Percentiles rank a stretch among this genome's conserved stretches.
phyloP scores from a whole-genome alignment of 2,113 vertebrate genomes.

The Poeciliopsis occidentalis region DNA sequence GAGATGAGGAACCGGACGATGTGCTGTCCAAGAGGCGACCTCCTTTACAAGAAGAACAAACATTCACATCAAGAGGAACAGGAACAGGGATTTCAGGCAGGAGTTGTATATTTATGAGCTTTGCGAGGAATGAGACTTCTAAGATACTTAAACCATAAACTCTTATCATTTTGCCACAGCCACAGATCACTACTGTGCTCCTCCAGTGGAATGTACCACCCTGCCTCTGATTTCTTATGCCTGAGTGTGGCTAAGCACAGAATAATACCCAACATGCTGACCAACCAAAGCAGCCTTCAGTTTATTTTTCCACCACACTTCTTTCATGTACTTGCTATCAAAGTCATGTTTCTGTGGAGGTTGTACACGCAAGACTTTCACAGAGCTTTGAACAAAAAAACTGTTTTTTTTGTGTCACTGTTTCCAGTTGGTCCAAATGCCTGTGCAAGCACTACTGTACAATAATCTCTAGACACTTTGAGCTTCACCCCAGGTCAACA shows the following conservation, averaged over 20 bases:
- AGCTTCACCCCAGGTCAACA: background rate
- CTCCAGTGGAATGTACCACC: background rate
- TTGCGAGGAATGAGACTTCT: background rate
- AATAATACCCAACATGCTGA: constrained; percentile 25
- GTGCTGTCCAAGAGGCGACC: constrained; percentile 88
- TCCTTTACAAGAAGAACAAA: constrained; percentile 37
- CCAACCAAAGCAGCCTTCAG: constrained; percentile 5
- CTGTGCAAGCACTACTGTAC: background rate
- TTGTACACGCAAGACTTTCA: background rate
- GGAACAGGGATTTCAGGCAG: background rate
- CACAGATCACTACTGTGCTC: constrained; percentile 1
- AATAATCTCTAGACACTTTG: background rate
- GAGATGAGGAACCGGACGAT: constrained; percentile 88
- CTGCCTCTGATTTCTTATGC: constrained; percentile 30
- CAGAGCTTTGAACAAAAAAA: background rate
- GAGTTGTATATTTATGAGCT: background rate
- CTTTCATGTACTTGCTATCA: constrained; percentile 12
- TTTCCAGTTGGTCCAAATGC: background rate
- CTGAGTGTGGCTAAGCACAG: constrained; percentile 16
- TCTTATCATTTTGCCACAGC: constrained; percentile 1
- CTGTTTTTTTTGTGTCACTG: too few species aligned
- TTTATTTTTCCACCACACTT: background rate
- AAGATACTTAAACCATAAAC: background rate
- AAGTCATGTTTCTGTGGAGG: background rate
- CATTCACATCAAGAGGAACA: background rate